A percentile compares a stretch with the other conserved stretches of the same genome.
Conservation (phyloP, 2,888 invertebrate genomes). For the Alloscopus bannaensis region DNA sequence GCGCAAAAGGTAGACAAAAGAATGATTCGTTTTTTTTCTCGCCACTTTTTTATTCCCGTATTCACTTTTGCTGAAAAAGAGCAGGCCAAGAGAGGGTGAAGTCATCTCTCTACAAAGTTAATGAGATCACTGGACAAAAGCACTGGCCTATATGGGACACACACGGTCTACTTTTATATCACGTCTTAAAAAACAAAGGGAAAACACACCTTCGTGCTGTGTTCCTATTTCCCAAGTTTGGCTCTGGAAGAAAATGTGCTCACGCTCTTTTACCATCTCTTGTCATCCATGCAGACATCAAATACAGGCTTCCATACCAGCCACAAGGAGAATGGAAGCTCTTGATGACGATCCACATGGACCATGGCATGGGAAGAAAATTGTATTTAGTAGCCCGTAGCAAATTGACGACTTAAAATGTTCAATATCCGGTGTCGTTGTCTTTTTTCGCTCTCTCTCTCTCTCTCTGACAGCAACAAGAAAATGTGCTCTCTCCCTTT, state of each 20-base stretch:
- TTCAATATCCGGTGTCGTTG: constrained; percentile 27
- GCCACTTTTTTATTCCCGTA: not conserved
- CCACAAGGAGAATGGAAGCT: no score
- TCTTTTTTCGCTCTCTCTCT: not conserved
- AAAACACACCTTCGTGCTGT: no score
- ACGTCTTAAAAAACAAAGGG: no score
- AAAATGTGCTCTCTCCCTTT: not conserved
- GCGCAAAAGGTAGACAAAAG: no score
- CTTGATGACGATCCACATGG: no score
- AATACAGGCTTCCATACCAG: no score
- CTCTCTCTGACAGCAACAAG: not conserved
- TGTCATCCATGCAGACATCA: no score
- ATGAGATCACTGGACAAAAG: constrained; percentile 25
- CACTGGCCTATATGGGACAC: no score
- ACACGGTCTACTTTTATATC: no score
- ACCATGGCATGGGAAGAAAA: not conserved
- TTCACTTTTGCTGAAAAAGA: no score
- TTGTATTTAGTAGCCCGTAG: constrained; percentile 17
- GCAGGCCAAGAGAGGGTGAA: no score
- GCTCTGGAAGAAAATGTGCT: not conserved
- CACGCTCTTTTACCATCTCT: no score
- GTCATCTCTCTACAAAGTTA: constrained; percentile 8
- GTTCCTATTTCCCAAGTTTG: not conserved
- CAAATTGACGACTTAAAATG: constrained; percentile 18
- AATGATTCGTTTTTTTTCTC: not conserved